Base-by-base conservation (phyloP, 2,888 invertebrate species). In the Drosophila nr. perissopoda region DNA sequence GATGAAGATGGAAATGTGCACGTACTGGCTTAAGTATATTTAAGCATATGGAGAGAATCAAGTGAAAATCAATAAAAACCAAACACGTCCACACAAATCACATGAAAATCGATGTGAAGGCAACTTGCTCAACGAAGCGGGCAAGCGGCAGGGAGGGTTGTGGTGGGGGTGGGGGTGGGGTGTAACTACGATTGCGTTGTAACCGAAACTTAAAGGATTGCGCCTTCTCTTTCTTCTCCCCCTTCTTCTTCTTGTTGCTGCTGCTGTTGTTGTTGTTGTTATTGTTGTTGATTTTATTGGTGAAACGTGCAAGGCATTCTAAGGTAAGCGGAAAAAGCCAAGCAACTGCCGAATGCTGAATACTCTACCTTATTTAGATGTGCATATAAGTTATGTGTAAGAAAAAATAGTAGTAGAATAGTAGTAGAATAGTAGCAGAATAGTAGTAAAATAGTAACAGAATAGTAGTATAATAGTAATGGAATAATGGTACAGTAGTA, bases 41-140 rank as follows among this genome's bases (percentile, higher is more conserved):
- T 83, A 88, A 88, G 86, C 86, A 86, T 86, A 86, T 90, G 90
- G 86, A 87, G 89, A 77, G 86, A 90, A 86, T 86, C 86, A 90
- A 86, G 86, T 90, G 86, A 90, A 86, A 86, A 86, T 86, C 86
- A 86, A 86, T 86, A 86, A 87, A 88, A 90, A 89, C 89, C 90
- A 86, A 88, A 90, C 90, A 86, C 85, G 84, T 90, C 82, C 89
- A 79, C 86, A 86, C 86, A 90, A 86, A 90, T 86, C 86, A 87
- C 90, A 86, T 86, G 90, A 90, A 86, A 86, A 86, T 86, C 90
- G 86, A 86, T 90, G 90, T 87, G 70, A 63, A 38, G 69, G 65
- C 58, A 36, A 57, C 34, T 27, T 29, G 27, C 36, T 36, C 21
- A 46, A 16, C 21, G 46, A 46, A 13, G 21, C 16, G 46, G 46